Evolutionary conservation across 2,113 vertebrate genomes (phyloP).

Genomic region (Takifugu flavidus): DNA sequence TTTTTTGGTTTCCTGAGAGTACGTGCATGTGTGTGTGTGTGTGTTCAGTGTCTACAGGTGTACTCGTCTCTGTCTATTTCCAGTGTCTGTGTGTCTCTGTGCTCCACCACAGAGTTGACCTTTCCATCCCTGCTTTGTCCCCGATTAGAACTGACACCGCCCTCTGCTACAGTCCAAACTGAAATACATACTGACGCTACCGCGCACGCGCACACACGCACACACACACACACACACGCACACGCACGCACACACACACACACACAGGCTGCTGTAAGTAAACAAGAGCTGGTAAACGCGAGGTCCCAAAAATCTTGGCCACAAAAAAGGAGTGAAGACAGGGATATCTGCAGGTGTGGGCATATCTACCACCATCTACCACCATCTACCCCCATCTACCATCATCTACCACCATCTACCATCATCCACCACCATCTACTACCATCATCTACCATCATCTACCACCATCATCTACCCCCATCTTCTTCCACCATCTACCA

Average conservation of each 20-base stretch:
- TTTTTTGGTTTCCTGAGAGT: constrained; percentile 46
- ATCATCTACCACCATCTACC: too few relatives aligned
- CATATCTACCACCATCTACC: too few relatives aligned
- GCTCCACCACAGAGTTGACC: constrained; percentile 64
- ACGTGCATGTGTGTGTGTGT: neutral
- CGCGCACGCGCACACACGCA: constrained; percentile 20
- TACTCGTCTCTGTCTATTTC: constrained; percentile 33
- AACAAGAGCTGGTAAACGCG: constrained; percentile 1
- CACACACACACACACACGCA: constrained; percentile 19
- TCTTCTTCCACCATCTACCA: too few relatives aligned
- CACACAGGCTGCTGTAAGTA: neutral
- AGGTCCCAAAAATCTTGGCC: neutral
- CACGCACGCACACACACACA: constrained; percentile 1
- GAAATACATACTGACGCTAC: constrained; percentile 51
- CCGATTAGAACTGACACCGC: constrained; percentile 72
- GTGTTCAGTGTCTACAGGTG: constrained; percentile 58
- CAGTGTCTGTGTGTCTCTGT: constrained; percentile 42
- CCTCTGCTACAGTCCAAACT: constrained; percentile 69
- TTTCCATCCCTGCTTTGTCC: constrained; percentile 68
- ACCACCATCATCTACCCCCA: too few relatives aligned
- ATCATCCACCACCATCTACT: too few relatives aligned
- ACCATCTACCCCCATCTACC: too few relatives aligned
- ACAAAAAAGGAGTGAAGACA: too few relatives aligned
- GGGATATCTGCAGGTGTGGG: too few relatives aligned
- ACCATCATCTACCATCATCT: too few relatives aligned